Percentiles rank a stretch among this genome's conserved stretches.
These are phyloP conservation scores for Lepidochrysops patricia DNA, from an alignment of 2,888 invertebrate species.

Conservation along the genomic window DNA sequence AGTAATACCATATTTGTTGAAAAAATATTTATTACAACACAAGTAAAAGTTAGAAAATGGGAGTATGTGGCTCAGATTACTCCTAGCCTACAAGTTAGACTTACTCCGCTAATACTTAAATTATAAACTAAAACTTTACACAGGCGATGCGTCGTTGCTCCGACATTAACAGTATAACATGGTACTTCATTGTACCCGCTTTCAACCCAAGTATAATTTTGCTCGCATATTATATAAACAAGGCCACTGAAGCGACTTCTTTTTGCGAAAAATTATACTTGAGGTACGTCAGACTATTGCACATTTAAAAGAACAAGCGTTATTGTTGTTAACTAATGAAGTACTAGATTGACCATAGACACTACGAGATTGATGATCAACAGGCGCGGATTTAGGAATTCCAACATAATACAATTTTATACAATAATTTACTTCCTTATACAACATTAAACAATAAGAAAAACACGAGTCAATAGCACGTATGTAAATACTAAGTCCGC, in stretches of 20 bases:
- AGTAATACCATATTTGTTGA: constrained; percentile 26
- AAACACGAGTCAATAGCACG: background rate
- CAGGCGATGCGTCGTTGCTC: constrained; percentile 27
- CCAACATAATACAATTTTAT: background rate
- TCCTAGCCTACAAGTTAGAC: constrained; percentile 22
- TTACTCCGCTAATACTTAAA: constrained; percentile 36
- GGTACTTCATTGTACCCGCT: constrained; percentile 13
- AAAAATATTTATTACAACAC: constrained; percentile 52
- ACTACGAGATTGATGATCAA: background rate
- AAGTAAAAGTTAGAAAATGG: constrained; percentile 38
- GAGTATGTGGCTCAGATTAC: constrained; percentile 40
- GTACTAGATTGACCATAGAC: background rate
- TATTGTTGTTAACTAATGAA: background rate
- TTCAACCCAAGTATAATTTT: constrained; percentile 7
- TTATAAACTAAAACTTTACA: constrained; percentile 40
- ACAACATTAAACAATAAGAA: background rate
- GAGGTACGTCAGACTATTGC: background rate
- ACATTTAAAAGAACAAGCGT: background rate
- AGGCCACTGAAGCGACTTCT: too few species aligned
- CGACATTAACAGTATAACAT: constrained; percentile 32
- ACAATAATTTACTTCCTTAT: background rate
- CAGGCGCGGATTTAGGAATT: background rate
- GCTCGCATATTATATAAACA: background rate
- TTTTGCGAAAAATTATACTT: background rate
- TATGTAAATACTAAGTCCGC: background rate